Evolutionary conservation across 2,888 invertebrate species (phyloP), one percentile per base, ranked within the genome.

Genomic region (Lordiphosa andalusiaca): DNA sequence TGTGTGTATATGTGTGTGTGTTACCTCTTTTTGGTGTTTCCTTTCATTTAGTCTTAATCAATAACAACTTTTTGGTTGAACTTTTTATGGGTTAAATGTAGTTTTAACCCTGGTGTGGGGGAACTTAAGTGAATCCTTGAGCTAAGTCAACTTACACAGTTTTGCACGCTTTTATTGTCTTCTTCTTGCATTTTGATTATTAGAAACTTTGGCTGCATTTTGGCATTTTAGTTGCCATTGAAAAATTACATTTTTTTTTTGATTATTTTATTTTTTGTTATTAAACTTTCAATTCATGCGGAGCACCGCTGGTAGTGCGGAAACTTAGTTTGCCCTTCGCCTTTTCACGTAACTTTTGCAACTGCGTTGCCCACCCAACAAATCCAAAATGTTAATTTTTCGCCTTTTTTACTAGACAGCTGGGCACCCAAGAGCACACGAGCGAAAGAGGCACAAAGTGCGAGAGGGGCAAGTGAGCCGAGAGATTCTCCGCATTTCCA

Each of bases 261-360:
- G 12, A 39, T 23, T 35, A 16, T n/a, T 25, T 25, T 25, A 6
- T 25, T 25, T 25, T 2, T 25, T 25, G 6, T 25, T 25, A 25
- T 25, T 25, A 6, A 6, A 25, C 6, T 25, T 25, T 25, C 25
- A 6, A 25, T 21, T 25, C 19, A 33, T 25, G 21, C 53, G 33
- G 25, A 33, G 30, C 21, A 33, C 16, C 19, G 33, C 40, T 39
- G 19, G 12, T 12, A 21, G 9, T 13, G 40, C 37, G 47, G 25
- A 42, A 48, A 52, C 47, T 47, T 21, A 30, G 21, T n/a, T 12
- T 50, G 80, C 80, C 80, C 77, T 80, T 75, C 57, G 71, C 69
- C 74, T 77, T 71, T 76, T 76, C 80, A 80, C 74, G 77, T 80
- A 74, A 78, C 80, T 77, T 78, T 80, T 67, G 77, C 77, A 80